A percentile compares a stretch with the other conserved stretches of the same genome.
These are phyloP conservation scores for Micromys minutus DNA, from an alignment of 2,113 vertebrate genomes.

Conservation along the genomic window DNA sequence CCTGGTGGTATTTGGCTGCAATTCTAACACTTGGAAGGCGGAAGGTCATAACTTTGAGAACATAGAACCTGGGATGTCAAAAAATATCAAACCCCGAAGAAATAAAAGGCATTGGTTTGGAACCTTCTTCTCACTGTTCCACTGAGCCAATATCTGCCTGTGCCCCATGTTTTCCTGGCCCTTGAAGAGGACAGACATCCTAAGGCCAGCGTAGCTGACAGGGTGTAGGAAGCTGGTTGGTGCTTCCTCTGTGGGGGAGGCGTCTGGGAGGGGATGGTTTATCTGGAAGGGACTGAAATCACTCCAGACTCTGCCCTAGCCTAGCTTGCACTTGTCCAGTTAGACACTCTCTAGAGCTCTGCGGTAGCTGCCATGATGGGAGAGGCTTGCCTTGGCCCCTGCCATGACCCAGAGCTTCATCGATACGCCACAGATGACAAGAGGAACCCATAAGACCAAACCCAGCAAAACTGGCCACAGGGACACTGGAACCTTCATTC, in stretches of 20 bases:
- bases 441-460: neutral
- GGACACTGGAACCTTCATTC: neutral
- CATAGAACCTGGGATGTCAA: neutral
- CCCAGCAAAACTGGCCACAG: neutral
- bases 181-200: neutral
- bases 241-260: neutral
- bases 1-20: neutral
- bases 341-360: neutral
- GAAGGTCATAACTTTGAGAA: neutral
- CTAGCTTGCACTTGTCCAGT: neutral
- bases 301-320: too few species aligned
- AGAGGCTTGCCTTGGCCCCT: neutral
- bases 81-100: neutral
- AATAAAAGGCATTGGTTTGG: neutral
- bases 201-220: rapidly evolving
- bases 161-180: neutral
- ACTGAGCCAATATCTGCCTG: neutral
- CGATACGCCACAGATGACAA: neutral
- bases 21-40: neutral
- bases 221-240: too few species aligned
- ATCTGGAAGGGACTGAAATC: neutral
- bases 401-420: rapidly evolving
- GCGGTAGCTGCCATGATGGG: neutral
- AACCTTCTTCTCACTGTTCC: neutral
- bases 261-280: neutral